Evolutionary conservation across 2,797 vertebrate species (phyloP), one percentile per base, ranked within the genome.

Genomic region (Myripristis jacobus): DNA sequence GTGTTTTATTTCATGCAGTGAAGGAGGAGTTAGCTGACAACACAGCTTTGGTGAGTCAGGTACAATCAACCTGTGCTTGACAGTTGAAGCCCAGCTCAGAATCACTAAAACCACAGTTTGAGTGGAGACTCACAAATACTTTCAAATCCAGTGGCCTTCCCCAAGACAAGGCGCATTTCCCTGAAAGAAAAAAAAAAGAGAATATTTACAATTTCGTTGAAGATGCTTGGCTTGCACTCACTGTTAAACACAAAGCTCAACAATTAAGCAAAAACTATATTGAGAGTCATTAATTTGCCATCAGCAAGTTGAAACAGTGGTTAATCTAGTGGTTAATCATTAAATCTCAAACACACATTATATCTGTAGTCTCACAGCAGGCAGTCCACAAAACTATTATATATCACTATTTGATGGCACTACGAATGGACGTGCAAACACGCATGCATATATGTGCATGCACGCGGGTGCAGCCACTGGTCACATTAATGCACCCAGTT

Each of bases 131-230:
- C 80, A 78, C 70, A 48, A 10, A 48, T 82, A 82, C 69, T 89
- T 87, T 77, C 87, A 87, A 87, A 84, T 92, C 80, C 89, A 90
- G 81, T 54, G 83, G 77, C 85, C 73, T 81, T 92, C 90, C 79
- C 75, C 86, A 80, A 92, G 82, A 72, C 81, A 82, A 82, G 61
- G 68, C 75, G 22, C 83, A 86, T 88, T 60, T 75, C 81, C 85
- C 90, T 94, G 92, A 52, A 94, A 92, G 50, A 89, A 47, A 88
- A 78, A 74, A 38, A 75, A 31, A 19, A 66, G 22, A 21, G 2
- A 24, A 34, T n/a, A 66, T 58, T 65, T 46, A 74, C 0, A 57
- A 25, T 51, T 18, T 48, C 6, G 6, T 64, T 7, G 11, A 29
- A 74, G 43, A 60, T 62, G 71, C n/a, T 2, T 3, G 62, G 7